These are phyloP conservation scores for Nomada flava DNA, from an alignment of 2,888 invertebrate genomes.

Conservation along the genomic window DNA sequence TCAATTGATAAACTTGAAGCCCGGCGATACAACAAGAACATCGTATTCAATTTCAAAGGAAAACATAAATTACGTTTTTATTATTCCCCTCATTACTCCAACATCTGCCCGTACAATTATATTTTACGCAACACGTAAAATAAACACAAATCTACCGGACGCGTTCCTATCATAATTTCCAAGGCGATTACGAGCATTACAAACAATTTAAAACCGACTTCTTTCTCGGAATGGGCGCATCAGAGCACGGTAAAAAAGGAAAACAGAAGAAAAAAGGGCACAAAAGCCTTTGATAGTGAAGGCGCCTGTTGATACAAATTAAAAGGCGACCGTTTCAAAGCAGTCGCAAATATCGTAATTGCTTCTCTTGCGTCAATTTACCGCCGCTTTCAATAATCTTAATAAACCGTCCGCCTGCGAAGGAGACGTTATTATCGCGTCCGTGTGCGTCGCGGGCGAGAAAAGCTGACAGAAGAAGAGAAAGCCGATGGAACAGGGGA, in stretches of 20 bases:
- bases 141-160: not conserved
- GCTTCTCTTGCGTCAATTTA: slow-evolving; percentile 44
- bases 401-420: slow-evolving; percentile 43
- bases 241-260: not conserved
- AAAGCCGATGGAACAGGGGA: slow-evolving; percentile 9
- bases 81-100: no score
- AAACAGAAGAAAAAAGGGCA: not conserved
- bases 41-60: no score
- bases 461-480: slow-evolving; percentile 29
- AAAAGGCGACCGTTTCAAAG: slow-evolving; percentile 26
- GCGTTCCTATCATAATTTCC: not conserved
- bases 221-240: not conserved
- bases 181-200: not conserved
- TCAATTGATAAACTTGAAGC: no score
- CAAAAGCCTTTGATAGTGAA: slow-evolving; percentile 1
- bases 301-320: slow-evolving; percentile 10
- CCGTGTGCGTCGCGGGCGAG: slow-evolving; percentile 29
- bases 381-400: slow-evolving; percentile 51
- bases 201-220: not conserved
- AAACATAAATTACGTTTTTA: no score
- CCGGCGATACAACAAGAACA: no score
- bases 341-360: slow-evolving; percentile 46
- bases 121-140: not conserved
- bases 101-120: no score
- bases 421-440: slow-evolving; percentile 46